These are phyloP conservation scores for Synaphobranchus kaupii DNA, from an alignment of 2,797 vertebrate genomes.

Conservation along the genomic window DNA sequence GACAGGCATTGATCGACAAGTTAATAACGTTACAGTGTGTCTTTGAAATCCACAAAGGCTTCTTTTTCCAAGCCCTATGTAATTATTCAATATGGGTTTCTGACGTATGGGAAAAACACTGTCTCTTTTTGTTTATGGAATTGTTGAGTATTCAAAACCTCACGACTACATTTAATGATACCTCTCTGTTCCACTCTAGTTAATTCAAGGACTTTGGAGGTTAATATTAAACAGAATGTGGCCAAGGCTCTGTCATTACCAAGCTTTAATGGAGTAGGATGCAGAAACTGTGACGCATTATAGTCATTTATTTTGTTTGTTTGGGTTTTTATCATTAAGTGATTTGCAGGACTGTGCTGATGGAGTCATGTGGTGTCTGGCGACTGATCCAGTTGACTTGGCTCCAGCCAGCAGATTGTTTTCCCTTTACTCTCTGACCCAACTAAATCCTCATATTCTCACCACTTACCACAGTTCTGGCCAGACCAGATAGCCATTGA, in stretches of 20 bases:
- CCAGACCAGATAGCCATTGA: not conserved
- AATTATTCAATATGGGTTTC: not conserved
- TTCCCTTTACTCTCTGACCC: constrained; percentile 1
- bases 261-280: constrained; percentile 14
- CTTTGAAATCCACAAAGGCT: not conserved
- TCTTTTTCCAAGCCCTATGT: not conserved
- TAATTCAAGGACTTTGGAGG: constrained; percentile 6
- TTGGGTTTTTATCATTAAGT: not conserved
- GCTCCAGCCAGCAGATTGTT: constrained; percentile 27
- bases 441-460: constrained; percentile 25
- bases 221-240: constrained; percentile 22
- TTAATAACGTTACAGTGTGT: not conserved
- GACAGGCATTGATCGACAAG: not conserved
- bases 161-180: constrained; percentile 17
- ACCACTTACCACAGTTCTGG: constrained; percentile 10
- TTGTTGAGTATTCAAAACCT: constrained; percentile 14
- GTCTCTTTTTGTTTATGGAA: constrained; percentile 14
- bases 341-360: constrained; percentile 15
- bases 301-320: constrained; percentile 1
- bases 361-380: constrained; percentile 29
- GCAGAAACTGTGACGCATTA: constrained; percentile 11
- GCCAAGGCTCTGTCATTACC: constrained; percentile 14
- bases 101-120: constrained; percentile 19
- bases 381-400: not conserved
- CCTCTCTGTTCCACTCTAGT: not conserved